phyloP scores from a whole-genome alignment of 2,888 invertebrate species.

The Pasiphila rectangulata region DNA sequence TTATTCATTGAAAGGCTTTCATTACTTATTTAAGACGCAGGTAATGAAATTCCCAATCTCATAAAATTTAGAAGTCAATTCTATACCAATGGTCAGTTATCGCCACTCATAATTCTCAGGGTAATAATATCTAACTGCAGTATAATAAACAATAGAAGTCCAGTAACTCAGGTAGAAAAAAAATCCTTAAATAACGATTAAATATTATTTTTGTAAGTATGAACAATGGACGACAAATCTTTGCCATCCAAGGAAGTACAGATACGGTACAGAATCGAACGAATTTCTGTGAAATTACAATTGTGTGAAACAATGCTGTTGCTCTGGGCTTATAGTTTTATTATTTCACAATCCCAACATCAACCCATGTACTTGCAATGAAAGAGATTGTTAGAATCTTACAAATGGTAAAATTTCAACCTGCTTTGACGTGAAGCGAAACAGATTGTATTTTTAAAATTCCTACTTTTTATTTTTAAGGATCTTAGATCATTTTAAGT shows the following conservation, averaged over 20 bases:
- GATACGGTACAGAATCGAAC: conserved; percentile 63
- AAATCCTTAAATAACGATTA: conserved; percentile 66
- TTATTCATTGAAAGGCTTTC: background rate
- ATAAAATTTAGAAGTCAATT: conserved; percentile 38
- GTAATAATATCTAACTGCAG: conserved; percentile 55
- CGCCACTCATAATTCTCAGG: conserved; percentile 42
- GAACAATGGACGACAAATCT: conserved; percentile 67
- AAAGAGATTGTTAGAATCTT: conserved; percentile 16
- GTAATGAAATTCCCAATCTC: conserved; percentile 25
- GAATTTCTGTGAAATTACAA: conserved; percentile 56
- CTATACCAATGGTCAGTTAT: conserved; percentile 33
- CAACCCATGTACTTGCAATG: conserved; percentile 46
- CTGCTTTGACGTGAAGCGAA: background rate
- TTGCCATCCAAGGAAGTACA: conserved; percentile 76
- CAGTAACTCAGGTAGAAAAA: conserved; percentile 51
- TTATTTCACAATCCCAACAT: conserved; percentile 43
- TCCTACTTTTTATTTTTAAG: too few relatives aligned
- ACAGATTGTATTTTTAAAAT: background rate
- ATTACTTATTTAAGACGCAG: conserved; percentile 13
- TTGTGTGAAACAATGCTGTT: conserved; percentile 58
- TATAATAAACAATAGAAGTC: conserved; percentile 61
- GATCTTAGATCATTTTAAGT: too few relatives aligned
- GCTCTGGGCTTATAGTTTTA: conserved; percentile 44
- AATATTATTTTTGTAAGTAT: conserved; percentile 65
- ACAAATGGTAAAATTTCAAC: conserved; percentile 1